These are phyloP conservation scores for Eumacrocentrus americanus DNA, from an alignment of 2,888 invertebrate genomes.

Conservation along the genomic window DNA sequence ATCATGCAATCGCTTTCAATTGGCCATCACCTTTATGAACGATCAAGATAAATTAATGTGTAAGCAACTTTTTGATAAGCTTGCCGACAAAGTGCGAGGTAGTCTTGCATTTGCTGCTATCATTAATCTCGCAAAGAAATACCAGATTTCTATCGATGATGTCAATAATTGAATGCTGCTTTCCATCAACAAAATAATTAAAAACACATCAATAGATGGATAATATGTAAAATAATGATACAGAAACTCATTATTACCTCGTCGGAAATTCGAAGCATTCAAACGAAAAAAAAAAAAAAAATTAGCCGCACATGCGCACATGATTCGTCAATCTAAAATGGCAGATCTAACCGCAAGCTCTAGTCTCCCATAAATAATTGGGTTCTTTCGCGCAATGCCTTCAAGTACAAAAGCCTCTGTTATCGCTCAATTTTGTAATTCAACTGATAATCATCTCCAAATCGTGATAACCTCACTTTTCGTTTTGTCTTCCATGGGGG, in stretches of 20 bases:
- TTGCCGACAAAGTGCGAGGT: neutral
- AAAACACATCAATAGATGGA: no score
- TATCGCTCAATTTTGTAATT: no score
- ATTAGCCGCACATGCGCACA: neutral
- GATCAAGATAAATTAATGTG: constrained; percentile 37
- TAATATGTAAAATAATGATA: no score
- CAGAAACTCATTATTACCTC: no score
- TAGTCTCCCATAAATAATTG: neutral
- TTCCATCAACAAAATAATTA: no score
- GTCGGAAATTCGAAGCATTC: no score
- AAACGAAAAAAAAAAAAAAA: no score
- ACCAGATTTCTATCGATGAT: no score
- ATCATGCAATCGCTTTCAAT: constrained; percentile 48
- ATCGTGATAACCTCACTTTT: no score
- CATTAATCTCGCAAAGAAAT: neutral
- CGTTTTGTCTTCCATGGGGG: no score
- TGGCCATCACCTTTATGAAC: constrained; percentile 46
- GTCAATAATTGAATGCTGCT: no score
- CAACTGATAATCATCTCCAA: no score
- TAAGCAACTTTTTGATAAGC: constrained; percentile 26
- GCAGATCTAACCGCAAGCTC: neutral
- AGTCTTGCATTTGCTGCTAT: neutral
- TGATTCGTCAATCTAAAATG: neutral
- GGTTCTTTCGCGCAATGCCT: neutral
- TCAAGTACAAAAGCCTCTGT: neutral